Conservation (phyloP, 30 jellyfish, hydroid and myxozoan species). For the Pelagia noctiluca region DNA sequence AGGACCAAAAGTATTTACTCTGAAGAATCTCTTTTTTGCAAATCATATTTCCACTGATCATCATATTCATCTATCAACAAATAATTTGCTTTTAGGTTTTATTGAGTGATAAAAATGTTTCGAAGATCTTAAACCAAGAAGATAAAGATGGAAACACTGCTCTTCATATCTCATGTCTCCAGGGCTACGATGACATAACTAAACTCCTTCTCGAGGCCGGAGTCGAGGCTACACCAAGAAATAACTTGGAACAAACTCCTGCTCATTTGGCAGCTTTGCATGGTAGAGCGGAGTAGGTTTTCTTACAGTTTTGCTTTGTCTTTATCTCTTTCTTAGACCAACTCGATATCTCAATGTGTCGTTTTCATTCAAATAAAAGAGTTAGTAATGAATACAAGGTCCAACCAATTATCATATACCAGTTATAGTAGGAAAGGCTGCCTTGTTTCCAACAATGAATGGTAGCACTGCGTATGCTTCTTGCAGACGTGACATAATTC, state of each 20-base stretch:
- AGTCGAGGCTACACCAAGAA: constrained; percentile 76
- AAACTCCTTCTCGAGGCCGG: constrained; percentile 63
- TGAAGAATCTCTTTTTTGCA: background rate
- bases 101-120: constrained; percentile 28
- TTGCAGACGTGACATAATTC: no score
- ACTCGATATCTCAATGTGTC: no score
- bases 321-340: no score
- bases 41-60: background rate
- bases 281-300: constrained; percentile 94
- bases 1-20: no score
- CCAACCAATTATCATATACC: no score
- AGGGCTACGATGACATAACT: constrained; percentile 86
- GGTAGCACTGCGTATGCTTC: no score
- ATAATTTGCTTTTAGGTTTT: constrained; percentile 33
- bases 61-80: background rate
- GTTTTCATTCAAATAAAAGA: no score
- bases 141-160: constrained; percentile 92
- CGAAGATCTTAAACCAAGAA: constrained; percentile 54
- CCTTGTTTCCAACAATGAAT: no score
- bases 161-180: constrained; percentile 84
- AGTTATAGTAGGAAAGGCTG: no score
- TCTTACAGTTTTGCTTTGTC: no score
- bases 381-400: no score
- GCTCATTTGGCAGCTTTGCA: constrained; percentile 86
- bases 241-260: constrained; percentile 85